These are phyloP conservation scores for Cuniculus paca DNA, from an alignment of 2,797 vertebrate genomes.

Conservation along the genomic window DNA sequence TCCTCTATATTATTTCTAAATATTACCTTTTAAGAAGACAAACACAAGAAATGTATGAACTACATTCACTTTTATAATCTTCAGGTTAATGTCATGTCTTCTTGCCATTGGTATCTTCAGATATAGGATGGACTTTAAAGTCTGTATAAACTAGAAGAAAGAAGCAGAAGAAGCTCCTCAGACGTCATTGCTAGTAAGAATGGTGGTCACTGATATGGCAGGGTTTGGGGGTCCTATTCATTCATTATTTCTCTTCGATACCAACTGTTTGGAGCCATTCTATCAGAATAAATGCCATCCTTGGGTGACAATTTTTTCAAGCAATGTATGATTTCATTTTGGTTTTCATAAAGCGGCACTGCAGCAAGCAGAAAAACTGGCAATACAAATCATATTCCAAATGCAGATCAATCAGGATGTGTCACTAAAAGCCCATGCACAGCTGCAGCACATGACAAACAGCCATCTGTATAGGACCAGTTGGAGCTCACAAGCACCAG, in stretches of 20 bases:
- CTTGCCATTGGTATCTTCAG: conserved; percentile 29
- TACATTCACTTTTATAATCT: not conserved
- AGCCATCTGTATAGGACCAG: not conserved
- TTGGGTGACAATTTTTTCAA: conserved; percentile 25
- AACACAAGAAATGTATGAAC: not conserved
- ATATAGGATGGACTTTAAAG: not conserved
- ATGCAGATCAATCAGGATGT: not conserved
- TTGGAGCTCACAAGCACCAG: not conserved
- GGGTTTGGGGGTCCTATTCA: not conserved
- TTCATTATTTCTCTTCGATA: conserved; percentile 6
- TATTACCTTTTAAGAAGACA: not conserved
- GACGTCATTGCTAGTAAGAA: not conserved
- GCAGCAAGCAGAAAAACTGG: not conserved
- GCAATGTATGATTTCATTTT: conserved; percentile 33
- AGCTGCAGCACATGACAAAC: not conserved
- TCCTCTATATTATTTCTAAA: not conserved
- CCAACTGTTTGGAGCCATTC: not conserved
- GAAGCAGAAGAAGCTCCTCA: conserved; percentile 9
- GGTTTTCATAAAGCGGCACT: conserved; percentile 10
- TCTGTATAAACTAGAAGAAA: not conserved
- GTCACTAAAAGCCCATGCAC: not conserved
- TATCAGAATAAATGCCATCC: conserved; percentile 2
- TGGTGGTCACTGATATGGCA: not conserved
- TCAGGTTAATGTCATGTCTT: not conserved
- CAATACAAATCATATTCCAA: not conserved